phyloP scores from a whole-genome alignment of 1,140 invertebrate genomes.

The Hesperophylax magnus region DNA sequence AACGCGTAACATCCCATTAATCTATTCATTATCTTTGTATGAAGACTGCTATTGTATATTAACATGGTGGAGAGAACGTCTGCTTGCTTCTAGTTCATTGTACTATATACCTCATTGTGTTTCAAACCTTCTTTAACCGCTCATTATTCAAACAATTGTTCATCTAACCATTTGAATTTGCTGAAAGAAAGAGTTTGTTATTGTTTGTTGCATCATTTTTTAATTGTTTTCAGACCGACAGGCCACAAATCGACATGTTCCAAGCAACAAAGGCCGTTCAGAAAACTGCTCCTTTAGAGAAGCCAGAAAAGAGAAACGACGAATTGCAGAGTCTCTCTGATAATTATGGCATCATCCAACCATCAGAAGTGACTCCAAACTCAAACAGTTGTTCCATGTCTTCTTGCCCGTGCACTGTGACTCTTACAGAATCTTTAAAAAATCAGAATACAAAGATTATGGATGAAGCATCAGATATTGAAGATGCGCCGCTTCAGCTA shows the following conservation, averaged over 20 bases:
- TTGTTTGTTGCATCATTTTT: too few species aligned
- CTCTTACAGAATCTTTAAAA: slow-evolving; percentile 64
- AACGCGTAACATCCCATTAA: too few species aligned
- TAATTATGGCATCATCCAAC: slow-evolving; percentile 64
- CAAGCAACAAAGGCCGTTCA: slow-evolving; percentile 61
- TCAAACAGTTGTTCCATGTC: slow-evolving; percentile 59
- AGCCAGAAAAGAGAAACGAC: slow-evolving; percentile 68
- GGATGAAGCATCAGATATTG: slow-evolving; percentile 50
- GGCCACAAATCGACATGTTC: slow-evolving; percentile 59
- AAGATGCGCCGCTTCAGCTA: slow-evolving; percentile 53
- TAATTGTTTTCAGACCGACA: slow-evolving; percentile 63
- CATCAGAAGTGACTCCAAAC: slow-evolving; percentile 64
- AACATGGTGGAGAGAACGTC: too few species aligned
- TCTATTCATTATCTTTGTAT: too few species aligned
- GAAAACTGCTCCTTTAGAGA: slow-evolving; percentile 62
- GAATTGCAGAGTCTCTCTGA: slow-evolving; percentile 56
- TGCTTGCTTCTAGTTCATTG: too few species aligned
- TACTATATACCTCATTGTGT: too few species aligned
- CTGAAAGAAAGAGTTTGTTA: background rate
- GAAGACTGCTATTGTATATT: too few species aligned
- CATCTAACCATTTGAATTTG: background rate
- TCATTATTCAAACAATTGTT: too few species aligned
- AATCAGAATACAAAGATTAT: slow-evolving; percentile 63
- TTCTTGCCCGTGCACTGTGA: slow-evolving; percentile 68
- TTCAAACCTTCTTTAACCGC: too few species aligned